Conservation (phyloP, 2,797 vertebrate genomes). For the Cuculus canorus region DNA sequence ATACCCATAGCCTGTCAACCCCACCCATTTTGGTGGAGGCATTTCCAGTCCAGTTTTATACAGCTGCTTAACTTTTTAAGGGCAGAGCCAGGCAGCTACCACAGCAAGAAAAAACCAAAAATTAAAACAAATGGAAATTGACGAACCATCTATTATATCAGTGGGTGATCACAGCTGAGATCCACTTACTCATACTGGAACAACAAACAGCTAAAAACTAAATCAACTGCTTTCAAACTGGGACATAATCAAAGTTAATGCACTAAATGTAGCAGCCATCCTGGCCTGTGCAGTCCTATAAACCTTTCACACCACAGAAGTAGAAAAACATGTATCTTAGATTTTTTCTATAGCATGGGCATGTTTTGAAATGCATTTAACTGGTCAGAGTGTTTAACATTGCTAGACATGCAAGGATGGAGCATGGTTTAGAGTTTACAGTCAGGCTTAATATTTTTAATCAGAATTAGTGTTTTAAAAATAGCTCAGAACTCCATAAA, state of each 20-base stretch:
- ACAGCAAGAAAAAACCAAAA: neutral
- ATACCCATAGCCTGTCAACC: neutral
- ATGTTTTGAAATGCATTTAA: neutral
- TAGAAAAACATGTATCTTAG: neutral
- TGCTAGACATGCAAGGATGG: neutral
- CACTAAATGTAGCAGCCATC: neutral
- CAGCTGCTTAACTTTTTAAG: neutral
- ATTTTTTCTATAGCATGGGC: neutral
- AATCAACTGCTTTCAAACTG: neutral
- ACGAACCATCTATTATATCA: neutral
- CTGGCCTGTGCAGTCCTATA: neutral
- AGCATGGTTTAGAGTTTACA: conserved; percentile 17
- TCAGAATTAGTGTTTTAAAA: conserved; percentile 40
- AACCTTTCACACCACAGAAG: neutral
- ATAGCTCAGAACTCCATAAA: conserved; percentile 3
- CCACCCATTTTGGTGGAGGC: neutral
- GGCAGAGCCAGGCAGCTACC: neutral
- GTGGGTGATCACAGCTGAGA: neutral
- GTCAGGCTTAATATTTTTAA: conserved; percentile 29
- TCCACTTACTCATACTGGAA: neutral
- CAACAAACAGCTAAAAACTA: neutral
- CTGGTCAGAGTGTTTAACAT: neutral
- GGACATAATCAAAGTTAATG: neutral
- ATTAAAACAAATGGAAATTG: neutral
- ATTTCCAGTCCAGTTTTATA: neutral